Evolutionary conservation across 1,140 invertebrate species (phyloP).

Genomic region (Platyura marginata): DNA sequence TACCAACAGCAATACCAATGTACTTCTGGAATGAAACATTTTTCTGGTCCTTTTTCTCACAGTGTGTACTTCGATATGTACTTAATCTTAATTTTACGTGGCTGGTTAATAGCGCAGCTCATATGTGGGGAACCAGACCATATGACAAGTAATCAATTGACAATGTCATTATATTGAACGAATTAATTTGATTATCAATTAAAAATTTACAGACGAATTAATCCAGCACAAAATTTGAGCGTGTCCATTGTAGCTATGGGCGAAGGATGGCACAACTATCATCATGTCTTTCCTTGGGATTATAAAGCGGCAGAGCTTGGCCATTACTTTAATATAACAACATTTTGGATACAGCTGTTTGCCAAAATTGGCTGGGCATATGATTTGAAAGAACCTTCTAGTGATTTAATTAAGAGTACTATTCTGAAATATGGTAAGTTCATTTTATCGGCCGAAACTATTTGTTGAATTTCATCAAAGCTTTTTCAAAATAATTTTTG

Average conservation of each 20-base stretch:
- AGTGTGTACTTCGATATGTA: constrained; percentile 52
- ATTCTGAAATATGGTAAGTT: constrained; percentile 28
- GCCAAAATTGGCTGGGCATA: constrained; percentile 56
- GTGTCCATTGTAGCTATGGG: constrained; percentile 38
- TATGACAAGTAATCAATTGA: constrained; percentile 1
- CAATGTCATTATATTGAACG: no score
- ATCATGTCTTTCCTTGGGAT: constrained; percentile 73
- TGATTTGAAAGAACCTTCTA: constrained; percentile 45
- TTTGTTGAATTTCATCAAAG: not conserved
- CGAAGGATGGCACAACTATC: constrained; percentile 84
- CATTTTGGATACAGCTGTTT: constrained; percentile 50
- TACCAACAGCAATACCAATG: constrained; percentile 58
- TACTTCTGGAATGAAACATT: constrained; percentile 56
- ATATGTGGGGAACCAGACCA: constrained; percentile 8
- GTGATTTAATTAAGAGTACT: constrained; percentile 30
- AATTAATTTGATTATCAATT: no score
- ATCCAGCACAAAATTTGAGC: constrained; percentile 38
- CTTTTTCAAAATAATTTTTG: no score
- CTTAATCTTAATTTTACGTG: constrained; percentile 68
- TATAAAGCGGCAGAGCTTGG: constrained; percentile 48
- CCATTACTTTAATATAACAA: constrained; percentile 24
- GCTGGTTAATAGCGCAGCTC: constrained; percentile 52
- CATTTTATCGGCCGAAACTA: no score
- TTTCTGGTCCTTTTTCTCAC: constrained; percentile 34
- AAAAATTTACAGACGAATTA: constrained; percentile 40